Percentiles rank a stretch among this genome's conserved stretches.
phyloP scores from a whole-genome alignment of 2,113 vertebrate species.

The Gopherus evgoodei region DNA sequence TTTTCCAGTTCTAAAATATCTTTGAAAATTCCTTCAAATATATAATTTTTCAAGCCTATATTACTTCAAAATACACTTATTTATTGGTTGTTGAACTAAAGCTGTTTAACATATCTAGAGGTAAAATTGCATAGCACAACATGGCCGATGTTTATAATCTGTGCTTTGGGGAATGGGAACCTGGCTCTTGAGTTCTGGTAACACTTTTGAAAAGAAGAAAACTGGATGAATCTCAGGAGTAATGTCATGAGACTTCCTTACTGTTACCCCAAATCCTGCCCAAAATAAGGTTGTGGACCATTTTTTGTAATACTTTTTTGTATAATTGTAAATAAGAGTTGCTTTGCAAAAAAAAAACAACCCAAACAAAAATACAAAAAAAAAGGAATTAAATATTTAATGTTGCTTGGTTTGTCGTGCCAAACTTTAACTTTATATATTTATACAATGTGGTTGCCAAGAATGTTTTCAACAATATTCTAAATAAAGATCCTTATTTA shows the following conservation, averaged over 20 bases:
- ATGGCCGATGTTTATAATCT: constrained; percentile 63
- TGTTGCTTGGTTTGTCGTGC: constrained; percentile 92
- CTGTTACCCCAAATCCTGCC: constrained; percentile 57
- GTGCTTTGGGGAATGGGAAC: constrained; percentile 51
- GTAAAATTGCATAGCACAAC: constrained; percentile 40
- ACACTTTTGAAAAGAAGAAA: not conserved
- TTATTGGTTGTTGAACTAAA: constrained; percentile 73
- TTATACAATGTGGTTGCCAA: constrained; percentile 90
- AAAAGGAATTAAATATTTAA: constrained; percentile 85
- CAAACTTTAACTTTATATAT: constrained; percentile 94
- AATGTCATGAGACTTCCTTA: constrained; percentile 15
- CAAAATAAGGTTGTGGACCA: constrained; percentile 87
- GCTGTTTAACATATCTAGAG: constrained; percentile 61
- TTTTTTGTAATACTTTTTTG: constrained; percentile 80
- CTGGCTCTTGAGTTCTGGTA: constrained; percentile 2
- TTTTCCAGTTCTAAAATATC: constrained; percentile 60
- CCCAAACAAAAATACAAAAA: not conserved
- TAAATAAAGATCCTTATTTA: constrained; percentile 93
- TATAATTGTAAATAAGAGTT: constrained; percentile 92
- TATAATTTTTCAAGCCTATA: constrained; percentile 56
- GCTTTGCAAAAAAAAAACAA: constrained; percentile 78
- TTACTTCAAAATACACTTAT: constrained; percentile 66
- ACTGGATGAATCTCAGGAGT: not conserved
- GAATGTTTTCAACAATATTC: constrained; percentile 78
- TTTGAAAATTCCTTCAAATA: constrained; percentile 67